Conservation (phyloP, 2,797 vertebrate species). For the Nasua narica region DNA sequence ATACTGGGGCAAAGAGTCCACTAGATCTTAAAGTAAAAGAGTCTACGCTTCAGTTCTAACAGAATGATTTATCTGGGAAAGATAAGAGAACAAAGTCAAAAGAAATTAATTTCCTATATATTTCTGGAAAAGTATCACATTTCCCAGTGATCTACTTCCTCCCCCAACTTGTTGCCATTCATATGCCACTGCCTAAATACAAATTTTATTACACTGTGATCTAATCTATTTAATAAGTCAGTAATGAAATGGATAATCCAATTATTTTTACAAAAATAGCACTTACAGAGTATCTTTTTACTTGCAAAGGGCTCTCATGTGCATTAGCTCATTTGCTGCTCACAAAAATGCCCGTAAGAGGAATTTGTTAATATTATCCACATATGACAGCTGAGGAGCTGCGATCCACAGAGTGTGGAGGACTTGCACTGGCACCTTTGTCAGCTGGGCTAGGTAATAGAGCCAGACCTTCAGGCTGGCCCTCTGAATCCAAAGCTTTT, state of each 20-base stretch:
- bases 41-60: neutral
- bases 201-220: constrained; percentile 8
- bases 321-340: neutral
- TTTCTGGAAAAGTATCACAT: neutral
- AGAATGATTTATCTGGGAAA: neutral
- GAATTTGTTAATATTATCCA: neutral
- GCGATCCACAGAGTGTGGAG: too few species aligned
- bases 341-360: neutral
- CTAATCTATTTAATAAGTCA: constrained; percentile 16
- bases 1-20: neutral
- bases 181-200: neutral
- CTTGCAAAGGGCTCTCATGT: neutral
- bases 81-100: constrained; percentile 2
- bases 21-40: constrained; percentile 10
- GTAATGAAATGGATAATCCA: constrained; percentile 18
- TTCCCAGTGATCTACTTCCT: neutral
- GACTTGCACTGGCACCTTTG: neutral
- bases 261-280: constrained; percentile 43
- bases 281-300: neutral
- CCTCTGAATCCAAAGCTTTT: neutral
- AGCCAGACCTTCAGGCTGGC: neutral
- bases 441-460: neutral
- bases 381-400: neutral
- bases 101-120: constrained; percentile 48
- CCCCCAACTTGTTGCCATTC: neutral